phyloP scores from a whole-genome alignment of 2,888 invertebrate species.

The Drosophila cognata region DNA sequence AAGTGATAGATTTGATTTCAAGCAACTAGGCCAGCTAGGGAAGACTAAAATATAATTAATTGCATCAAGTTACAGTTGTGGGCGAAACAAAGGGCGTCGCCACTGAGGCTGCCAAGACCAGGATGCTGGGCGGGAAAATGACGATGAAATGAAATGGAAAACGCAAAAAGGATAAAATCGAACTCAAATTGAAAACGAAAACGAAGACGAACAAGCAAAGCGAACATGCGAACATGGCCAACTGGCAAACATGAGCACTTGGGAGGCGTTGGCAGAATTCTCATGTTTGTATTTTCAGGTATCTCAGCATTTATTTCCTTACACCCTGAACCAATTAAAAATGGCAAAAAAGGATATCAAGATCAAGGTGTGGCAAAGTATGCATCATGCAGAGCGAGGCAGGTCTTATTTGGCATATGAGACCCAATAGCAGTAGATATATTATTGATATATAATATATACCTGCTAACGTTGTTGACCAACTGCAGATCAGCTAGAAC shows the following conservation, averaged over 20 bases:
- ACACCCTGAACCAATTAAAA: background rate
- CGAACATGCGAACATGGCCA: conserved; percentile 31
- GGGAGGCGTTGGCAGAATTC: conserved; percentile 29
- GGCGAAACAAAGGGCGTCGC: background rate
- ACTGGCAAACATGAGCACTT: background rate
- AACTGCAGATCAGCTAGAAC: background rate
- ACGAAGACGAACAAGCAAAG: conserved; percentile 28
- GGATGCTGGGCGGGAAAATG: conserved; percentile 50
- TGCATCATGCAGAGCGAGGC: background rate
- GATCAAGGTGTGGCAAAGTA: background rate
- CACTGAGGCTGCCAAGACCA: conserved; percentile 19
- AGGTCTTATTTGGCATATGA: background rate
- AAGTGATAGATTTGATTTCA: conserved; percentile 48
- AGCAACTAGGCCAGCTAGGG: conserved; percentile 23
- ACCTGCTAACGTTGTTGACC: background rate
- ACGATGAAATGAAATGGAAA: conserved; percentile 40
- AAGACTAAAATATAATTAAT: conserved; percentile 24
- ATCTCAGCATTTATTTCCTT: conserved; percentile 3
- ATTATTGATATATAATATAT: background rate
- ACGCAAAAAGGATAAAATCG: conserved; percentile 10
- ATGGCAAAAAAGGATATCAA: background rate
- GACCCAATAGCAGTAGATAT: background rate
- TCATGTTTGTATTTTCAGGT: conserved; percentile 22
- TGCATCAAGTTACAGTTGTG: conserved; percentile 6
- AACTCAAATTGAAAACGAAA: conserved; percentile 50